These are phyloP conservation scores for Pygocentrus nattereri DNA, from an alignment of 2,797 vertebrate genomes.

Conservation along the genomic window DNA sequence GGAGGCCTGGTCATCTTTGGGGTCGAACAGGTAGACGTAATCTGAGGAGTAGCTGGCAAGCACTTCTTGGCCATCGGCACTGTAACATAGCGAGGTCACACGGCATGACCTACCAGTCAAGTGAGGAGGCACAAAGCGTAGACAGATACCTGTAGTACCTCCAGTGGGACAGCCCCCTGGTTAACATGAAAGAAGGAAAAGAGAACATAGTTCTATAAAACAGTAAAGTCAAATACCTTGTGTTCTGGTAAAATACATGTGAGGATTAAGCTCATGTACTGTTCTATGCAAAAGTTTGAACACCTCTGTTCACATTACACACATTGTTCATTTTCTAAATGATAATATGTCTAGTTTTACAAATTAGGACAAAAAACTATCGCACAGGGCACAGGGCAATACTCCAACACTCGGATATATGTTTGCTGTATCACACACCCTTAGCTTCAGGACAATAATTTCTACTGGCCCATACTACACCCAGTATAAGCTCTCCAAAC, in stretches of 20 bases:
- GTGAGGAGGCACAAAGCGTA: conserved; percentile 84
- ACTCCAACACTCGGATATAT: too few relatives aligned
- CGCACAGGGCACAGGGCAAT: too few relatives aligned
- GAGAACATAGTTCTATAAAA: background rate
- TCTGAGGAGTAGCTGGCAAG: conserved; percentile 98
- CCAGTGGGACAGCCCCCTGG: conserved; percentile 82
- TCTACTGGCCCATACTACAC: too few relatives aligned
- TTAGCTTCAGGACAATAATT: too few relatives aligned
- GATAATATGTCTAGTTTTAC: too few relatives aligned
- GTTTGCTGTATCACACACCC: too few relatives aligned
- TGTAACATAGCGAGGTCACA: conserved; percentile 86
- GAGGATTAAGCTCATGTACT: background rate
- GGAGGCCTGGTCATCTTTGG: conserved; percentile 83
- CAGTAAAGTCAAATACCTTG: background rate
- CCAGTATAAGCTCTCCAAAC: background rate
- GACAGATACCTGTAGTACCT: conserved; percentile 83
- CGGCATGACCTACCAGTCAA: conserved; percentile 84
- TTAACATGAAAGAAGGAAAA: background rate
- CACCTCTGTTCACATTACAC: too few relatives aligned
- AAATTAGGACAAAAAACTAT: too few relatives aligned
- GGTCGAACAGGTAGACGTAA: conserved; percentile 95
- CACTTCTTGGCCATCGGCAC: conserved; percentile 94
- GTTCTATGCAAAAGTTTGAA: too few relatives aligned
- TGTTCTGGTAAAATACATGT: background rate
- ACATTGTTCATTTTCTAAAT: too few relatives aligned